Base-by-base conservation (phyloP, 2,797 vertebrate species). In the Poeciliopsis presidionis region DNA sequence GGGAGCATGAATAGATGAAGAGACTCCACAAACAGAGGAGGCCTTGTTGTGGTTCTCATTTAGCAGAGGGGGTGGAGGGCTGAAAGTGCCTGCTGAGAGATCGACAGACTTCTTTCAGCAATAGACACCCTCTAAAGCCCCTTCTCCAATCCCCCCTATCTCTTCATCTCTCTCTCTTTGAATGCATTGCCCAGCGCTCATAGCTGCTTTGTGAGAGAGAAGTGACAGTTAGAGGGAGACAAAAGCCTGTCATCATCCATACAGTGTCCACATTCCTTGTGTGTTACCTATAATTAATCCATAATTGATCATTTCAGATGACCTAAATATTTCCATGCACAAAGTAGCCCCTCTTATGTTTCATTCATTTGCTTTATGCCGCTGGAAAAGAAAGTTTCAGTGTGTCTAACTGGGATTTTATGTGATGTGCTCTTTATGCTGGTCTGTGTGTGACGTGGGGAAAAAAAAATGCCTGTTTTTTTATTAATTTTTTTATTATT, bases 61-160 rank as follows among this genome's bases (percentile, higher is more conserved):
- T 92, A 83, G 90, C 78, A 81, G 63, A 80, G 76, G 84, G 84
- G 75, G 82, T 76, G 78, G 81, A 83, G 90, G 87, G 86, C 86
- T 89, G 87, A 93, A 88, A 91, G 90, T 89, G 92, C 88, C 94
- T 93, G 92, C 94, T 95, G 95, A 94, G 95, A 95, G 94, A 96
- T 94, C 86, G 95, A 95, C 95, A 95, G 94, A 90, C 94, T 95
- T 95, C 95, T 95, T 95, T 96, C 94, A 94, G 91, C 83, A 41
- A 70, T 79, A 94, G 90, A 90, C 90, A 88, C 80, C 88, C 91
- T 78, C 73, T 77, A 81, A 74, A 73, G 76, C 73, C 75, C 46
- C 46, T n/a, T 5, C 33, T 22, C 71, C 16, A 9, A 0, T 33
- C 51, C 67, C 77, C 41, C 70, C 79, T 47, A 75, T 81, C 89